A percentile compares a stretch with the other conserved stretches of the same genome.
Conservation (phyloP, 2,797 vertebrate species). For the Catostomus latipinnis region DNA sequence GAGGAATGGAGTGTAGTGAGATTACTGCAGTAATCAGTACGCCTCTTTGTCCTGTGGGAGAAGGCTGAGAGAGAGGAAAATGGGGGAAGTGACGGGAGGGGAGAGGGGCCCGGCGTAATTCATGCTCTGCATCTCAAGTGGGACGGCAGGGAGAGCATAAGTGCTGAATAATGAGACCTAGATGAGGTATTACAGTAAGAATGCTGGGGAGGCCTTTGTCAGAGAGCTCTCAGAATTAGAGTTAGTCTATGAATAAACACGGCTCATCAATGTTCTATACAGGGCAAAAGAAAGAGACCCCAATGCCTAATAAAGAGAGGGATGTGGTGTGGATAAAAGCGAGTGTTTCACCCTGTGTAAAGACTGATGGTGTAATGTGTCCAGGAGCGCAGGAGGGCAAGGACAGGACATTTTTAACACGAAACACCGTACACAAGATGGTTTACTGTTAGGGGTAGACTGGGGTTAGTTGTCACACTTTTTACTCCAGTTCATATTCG, state of each 20-base stretch:
- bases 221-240: constrained; percentile 97
- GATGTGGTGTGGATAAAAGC: constrained; percentile 83
- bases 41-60: constrained; percentile 83
- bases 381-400: constrained; percentile 86
- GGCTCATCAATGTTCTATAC: constrained; percentile 94
- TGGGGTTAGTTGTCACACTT: too few species aligned
- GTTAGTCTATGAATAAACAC: constrained; percentile 99
- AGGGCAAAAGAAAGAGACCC: constrained; percentile 87
- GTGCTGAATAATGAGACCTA: constrained; percentile 97
- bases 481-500: too few species aligned
- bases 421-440: neutral
- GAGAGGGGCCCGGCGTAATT: constrained; percentile 79
- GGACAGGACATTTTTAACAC: constrained; percentile 85
- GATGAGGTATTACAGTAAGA: constrained; percentile 86
- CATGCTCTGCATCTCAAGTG: constrained; percentile 93
- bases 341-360: constrained; percentile 76
- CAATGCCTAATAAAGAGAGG: constrained; percentile 96
- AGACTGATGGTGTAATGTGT: constrained; percentile 90
- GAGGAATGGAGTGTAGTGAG: constrained; percentile 43
- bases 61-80: constrained; percentile 65
- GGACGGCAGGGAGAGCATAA: constrained; percentile 78
- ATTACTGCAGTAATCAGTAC: constrained; percentile 84
- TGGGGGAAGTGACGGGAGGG: constrained; percentile 59
- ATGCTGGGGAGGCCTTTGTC: constrained; percentile 93
- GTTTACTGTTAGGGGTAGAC: too few species aligned